These are phyloP conservation scores for Phrixothrix hirtus DNA, from an alignment of 2,888 invertebrate genomes.

Conservation along the genomic window DNA sequence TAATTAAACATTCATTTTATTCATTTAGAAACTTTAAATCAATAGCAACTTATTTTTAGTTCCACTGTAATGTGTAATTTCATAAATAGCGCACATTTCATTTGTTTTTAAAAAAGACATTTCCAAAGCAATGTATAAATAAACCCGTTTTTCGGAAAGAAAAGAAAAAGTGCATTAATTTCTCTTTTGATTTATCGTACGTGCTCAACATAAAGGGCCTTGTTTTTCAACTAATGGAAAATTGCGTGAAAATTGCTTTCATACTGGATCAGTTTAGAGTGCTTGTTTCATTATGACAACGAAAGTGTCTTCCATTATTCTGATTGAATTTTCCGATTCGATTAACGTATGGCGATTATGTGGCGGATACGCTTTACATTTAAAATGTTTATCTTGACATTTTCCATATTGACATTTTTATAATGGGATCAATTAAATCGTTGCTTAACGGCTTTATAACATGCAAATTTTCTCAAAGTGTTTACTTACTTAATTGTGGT, in stretches of 20 bases:
- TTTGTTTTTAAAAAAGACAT: too few relatives aligned
- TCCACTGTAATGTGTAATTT: too few relatives aligned
- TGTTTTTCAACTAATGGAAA: constrained; percentile 1
- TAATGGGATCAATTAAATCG: too few relatives aligned
- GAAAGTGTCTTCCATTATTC: background rate
- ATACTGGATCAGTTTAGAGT: background rate
- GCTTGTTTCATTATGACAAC: background rate
- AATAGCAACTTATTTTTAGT: too few relatives aligned
- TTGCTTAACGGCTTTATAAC: too few relatives aligned
- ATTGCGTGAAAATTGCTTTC: background rate
- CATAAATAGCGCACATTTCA: too few relatives aligned
- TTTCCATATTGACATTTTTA: too few relatives aligned
- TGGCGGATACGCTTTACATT: background rate
- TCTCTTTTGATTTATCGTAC: constrained; percentile 3
- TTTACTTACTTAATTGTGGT: too few relatives aligned
- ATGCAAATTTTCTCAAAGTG: too few relatives aligned
- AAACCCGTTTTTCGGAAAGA: background rate
- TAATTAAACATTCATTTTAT: too few relatives aligned
- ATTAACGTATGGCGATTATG: background rate
- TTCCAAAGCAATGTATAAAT: too few relatives aligned
- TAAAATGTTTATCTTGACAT: background rate
- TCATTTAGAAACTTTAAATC: too few relatives aligned
- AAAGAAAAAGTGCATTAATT: constrained; percentile 6
- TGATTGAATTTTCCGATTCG: background rate
- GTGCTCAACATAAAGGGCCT: background rate